These are phyloP conservation scores for Caenorhabditis afra DNA, from an alignment of 2,888 invertebrate species.

Conservation along the genomic window DNA sequence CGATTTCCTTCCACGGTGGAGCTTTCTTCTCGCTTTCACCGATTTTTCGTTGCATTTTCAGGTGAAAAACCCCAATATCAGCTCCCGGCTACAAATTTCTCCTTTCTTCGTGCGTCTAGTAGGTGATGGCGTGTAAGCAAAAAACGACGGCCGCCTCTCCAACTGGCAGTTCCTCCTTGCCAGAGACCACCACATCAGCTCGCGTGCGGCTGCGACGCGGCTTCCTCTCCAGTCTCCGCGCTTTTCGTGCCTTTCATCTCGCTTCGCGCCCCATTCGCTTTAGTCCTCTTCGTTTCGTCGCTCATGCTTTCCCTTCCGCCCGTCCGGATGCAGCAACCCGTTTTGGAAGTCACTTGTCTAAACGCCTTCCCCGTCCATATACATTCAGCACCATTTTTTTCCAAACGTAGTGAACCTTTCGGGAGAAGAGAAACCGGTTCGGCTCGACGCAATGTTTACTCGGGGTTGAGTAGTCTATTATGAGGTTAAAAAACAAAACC, in stretches of 20 bases:
- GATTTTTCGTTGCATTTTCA: too few relatives aligned
- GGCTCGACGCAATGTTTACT: constrained; percentile 14
- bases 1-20: neutral
- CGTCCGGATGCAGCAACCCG: constrained; percentile 34
- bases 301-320: constrained; percentile 45
- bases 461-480: constrained; percentile 7
- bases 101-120: neutral
- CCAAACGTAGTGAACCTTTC: neutral
- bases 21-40: constrained; percentile 4
- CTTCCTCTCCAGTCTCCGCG: constrained; percentile 8
- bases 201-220: constrained; percentile 69
- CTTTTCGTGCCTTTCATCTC: constrained; percentile 15
- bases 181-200: constrained; percentile 58
- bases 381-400: constrained; percentile 11
- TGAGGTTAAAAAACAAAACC: constrained; percentile 4
- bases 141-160: constrained; percentile 3
- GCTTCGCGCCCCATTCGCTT: constrained; percentile 17
- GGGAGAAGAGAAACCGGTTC: constrained; percentile 14
- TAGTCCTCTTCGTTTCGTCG: constrained; percentile 20
- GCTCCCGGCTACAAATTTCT: too few relatives aligned
- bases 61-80: too few relatives aligned
- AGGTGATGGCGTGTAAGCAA: constrained; percentile 20
- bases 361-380: constrained; percentile 29
- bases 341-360: constrained; percentile 34
- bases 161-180: constrained; percentile 22